phyloP scores from a whole-genome alignment of 2,113 vertebrate species.

The Toxotes chatareus region DNA sequence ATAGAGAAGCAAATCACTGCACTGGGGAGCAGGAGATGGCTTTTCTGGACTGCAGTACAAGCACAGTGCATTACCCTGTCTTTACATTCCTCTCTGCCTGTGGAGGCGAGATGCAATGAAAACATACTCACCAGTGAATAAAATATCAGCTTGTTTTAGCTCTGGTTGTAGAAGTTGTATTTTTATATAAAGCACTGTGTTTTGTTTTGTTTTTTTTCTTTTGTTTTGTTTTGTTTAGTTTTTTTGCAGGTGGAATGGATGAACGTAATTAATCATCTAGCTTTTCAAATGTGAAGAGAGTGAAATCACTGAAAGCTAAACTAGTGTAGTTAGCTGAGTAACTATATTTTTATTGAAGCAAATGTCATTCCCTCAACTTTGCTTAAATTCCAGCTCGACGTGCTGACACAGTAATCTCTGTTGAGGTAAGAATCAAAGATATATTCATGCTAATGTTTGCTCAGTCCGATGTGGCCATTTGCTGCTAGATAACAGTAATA shows the following conservation, averaged over 20 bases:
- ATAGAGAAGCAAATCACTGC: slow-evolving; percentile 30
- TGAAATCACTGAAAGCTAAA: neutral
- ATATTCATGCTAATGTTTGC: neutral
- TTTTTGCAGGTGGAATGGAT: too few relatives aligned
- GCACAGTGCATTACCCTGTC: slow-evolving; percentile 18
- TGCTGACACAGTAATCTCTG: neutral
- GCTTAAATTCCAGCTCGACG: neutral
- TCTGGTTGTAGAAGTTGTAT: too few relatives aligned
- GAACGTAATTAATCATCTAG: too few relatives aligned
- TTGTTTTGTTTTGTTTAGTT: too few relatives aligned
- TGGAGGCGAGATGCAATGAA: slow-evolving; percentile 5
- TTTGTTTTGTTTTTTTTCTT: neutral
- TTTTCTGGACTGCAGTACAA: slow-evolving; percentile 29
- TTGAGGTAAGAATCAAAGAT: neutral
- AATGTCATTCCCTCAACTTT: too few relatives aligned
- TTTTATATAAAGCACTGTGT: neutral
- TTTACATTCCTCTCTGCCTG: neutral
- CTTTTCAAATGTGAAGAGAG: neutral
- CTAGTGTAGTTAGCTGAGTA: too few relatives aligned
- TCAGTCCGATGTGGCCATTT: neutral
- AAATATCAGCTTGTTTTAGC: neutral
- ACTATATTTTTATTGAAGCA: too few relatives aligned
- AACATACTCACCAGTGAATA: neutral
- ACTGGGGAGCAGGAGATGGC: slow-evolving; percentile 10
- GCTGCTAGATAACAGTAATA: neutral